These are phyloP conservation scores for Podabrus alpinus DNA, from an alignment of 2,888 invertebrate genomes.

Conservation along the genomic window DNA sequence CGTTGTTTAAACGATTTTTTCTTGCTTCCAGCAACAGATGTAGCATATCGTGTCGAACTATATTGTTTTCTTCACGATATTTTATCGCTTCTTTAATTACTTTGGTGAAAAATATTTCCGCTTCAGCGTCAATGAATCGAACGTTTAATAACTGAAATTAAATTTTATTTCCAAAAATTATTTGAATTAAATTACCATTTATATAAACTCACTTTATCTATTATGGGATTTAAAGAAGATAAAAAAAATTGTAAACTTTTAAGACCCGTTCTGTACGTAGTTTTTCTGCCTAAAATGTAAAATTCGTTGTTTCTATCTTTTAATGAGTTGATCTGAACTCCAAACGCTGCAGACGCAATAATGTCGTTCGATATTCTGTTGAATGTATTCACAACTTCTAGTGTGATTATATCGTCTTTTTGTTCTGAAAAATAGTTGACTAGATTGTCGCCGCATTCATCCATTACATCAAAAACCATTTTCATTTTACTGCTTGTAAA, in stretches of 20 bases:
- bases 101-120: slow-evolving; percentile 51
- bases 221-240: neutral
- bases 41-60: too few relatives aligned
- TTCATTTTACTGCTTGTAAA: slow-evolving; percentile 52
- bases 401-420: too few relatives aligned
- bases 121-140: slow-evolving; percentile 45
- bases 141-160: neutral
- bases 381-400: neutral
- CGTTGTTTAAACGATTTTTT: too few relatives aligned
- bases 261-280: neutral
- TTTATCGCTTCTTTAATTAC: slow-evolving; percentile 45
- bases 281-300: neutral
- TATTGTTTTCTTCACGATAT: slow-evolving; percentile 53
- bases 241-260: neutral
- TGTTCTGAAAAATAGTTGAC: too few relatives aligned
- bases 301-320: neutral
- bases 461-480: neutral
- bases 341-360: neutral
- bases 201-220: too few relatives aligned
- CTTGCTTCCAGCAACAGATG: too few relatives aligned
- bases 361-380: neutral
- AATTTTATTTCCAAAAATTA: too few relatives aligned
- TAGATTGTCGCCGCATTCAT: too few relatives aligned
- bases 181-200: slow-evolving; percentile 39
- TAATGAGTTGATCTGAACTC: neutral